A percentile compares a stretch with the other conserved stretches of the same genome.
Evolutionary conservation across 2,797 vertebrate species (phyloP).

Genomic region (Syndactyla subalaris): DNA sequence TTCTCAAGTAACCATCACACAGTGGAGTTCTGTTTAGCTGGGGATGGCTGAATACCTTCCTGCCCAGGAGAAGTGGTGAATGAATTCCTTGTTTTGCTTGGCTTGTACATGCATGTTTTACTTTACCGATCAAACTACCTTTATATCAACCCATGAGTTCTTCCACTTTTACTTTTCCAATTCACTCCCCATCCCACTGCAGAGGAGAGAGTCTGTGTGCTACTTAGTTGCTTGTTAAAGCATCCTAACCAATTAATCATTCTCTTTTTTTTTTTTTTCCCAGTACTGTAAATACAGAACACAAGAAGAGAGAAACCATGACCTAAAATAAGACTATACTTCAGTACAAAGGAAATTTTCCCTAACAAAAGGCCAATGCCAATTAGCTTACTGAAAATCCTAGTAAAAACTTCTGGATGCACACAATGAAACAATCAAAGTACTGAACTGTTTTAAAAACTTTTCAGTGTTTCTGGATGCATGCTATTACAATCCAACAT

Average conservation of each 20-base stretch:
- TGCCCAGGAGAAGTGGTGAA: neutral
- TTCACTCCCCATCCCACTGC: neutral
- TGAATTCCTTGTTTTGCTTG: neutral
- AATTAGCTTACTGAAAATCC: neutral
- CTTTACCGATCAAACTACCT: neutral
- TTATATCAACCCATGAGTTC: neutral
- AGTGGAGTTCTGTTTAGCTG: neutral
- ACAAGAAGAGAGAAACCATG: neutral
- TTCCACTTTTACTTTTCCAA: neutral
- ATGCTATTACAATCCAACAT: constrained; percentile 47
- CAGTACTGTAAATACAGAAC: neutral
- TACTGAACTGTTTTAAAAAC: constrained; percentile 20
- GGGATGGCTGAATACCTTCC: neutral
- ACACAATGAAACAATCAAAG: neutral
- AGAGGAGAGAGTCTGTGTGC: neutral
- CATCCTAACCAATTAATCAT: neutral
- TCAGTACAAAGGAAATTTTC: neutral
- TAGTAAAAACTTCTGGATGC: neutral
- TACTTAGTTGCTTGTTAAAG: neutral
- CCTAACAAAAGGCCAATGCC: neutral
- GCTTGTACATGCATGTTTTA: accelerated
- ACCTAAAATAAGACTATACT: neutral
- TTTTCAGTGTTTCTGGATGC: constrained; percentile 3
- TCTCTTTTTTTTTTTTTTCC: neutral
- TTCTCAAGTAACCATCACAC: neutral